These are phyloP conservation scores for Halcyon senegalensis DNA, from an alignment of 2,113 vertebrate genomes.

Conservation along the genomic window DNA sequence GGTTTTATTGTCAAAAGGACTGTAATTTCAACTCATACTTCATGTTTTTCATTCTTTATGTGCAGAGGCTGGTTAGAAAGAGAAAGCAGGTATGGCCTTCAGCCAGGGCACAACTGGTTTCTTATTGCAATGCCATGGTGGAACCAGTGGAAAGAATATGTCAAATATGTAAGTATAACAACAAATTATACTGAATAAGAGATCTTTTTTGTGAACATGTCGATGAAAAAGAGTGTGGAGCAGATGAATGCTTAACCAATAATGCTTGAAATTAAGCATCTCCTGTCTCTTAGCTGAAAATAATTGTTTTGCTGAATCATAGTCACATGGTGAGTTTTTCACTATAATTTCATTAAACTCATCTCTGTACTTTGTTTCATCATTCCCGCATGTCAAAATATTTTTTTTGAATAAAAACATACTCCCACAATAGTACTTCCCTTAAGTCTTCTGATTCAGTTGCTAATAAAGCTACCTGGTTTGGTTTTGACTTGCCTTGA, in stretches of 20 bases:
- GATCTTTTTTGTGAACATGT: neutral
- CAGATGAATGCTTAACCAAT: neutral
- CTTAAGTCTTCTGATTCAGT: neutral
- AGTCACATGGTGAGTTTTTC: neutral
- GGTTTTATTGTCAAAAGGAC: neutral
- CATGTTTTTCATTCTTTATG: slow-evolving; percentile 2
- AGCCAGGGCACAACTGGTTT: slow-evolving; percentile 94
- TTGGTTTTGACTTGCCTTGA: neutral
- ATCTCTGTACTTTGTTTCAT: neutral
- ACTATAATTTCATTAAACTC: neutral
- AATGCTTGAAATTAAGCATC: neutral
- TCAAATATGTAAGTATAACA: slow-evolving; percentile 92
- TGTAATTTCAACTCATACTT: neutral
- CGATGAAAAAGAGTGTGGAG: neutral
- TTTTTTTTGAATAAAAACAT: neutral
- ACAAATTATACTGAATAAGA: neutral
- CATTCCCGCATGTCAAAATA: neutral
- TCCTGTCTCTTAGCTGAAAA: neutral
- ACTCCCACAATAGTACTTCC: neutral
- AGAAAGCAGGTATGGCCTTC: slow-evolving; percentile 94
- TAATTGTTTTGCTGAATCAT: slow-evolving; percentile 9
- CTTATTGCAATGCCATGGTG: slow-evolving; percentile 99
- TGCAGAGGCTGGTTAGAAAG: slow-evolving; percentile 94
- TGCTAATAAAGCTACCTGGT: neutral
- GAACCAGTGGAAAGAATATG: slow-evolving; percentile 98